Evolutionary conservation across 1,140 invertebrate species (phyloP), one percentile per base, ranked within the genome.

Genomic region (Drosophila subobscura): DNA sequence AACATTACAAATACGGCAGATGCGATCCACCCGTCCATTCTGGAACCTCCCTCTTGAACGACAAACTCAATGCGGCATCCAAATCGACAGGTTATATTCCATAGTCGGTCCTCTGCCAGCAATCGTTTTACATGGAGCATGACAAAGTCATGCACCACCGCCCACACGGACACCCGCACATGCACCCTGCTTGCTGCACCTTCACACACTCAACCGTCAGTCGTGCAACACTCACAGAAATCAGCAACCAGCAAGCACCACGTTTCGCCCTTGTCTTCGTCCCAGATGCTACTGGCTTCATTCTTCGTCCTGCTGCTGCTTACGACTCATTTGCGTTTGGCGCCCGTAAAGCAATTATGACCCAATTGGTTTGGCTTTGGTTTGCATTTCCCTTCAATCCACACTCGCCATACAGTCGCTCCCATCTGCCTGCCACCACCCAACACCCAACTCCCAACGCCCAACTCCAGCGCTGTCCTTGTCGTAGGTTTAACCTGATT

Each of bases 321-420:
- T 73, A 77, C 81, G 64, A 74, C 77, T 85, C 81, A 85, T 85
- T 85, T 86, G 81, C 77, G 80, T 79, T 79, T 85, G 80, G 80
- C 56, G 80, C 74, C 67, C 81, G 72, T 84, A 85, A 86, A 86
- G 81, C 81, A 86, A 85, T 85, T 85, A 85, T 86, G 81, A 85
- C 83, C 81, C 81, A 85, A 85, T 86, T 85, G 80, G 77, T 71
- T 79, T 75, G 71, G 65, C 77, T 80, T 75, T 72, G 72, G 77
- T 71, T 74, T 85, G 67, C 75, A 77, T 66, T 52, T 53, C 46
- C 57, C 41, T 42, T 41, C 33, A 29, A 42, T 27, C 29, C 37
- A 41, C 66, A 20, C 55, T 16, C 23, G 14, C 40, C 2, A 25
- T 42, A 4, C 6, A 12, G 16, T 8, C 8, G 14, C 46, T 20